phyloP scores from a whole-genome alignment of 2,888 invertebrate species.

The Drosophila nr. perissopoda region DNA sequence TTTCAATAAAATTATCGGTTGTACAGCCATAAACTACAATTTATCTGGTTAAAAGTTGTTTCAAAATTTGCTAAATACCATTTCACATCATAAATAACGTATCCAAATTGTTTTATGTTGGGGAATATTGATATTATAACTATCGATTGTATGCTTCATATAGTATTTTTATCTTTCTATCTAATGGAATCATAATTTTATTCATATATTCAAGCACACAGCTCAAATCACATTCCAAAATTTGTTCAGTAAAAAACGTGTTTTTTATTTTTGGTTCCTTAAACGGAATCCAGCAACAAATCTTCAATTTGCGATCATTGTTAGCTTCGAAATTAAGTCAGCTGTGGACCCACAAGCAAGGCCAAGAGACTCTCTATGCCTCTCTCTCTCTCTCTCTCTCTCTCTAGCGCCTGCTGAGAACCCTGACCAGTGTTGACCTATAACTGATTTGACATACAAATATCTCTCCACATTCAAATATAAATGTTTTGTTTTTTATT shows the following conservation, averaged over 20 bases:
- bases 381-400: neutral
- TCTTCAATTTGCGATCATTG: constrained; percentile 18
- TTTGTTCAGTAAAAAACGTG: constrained; percentile 7
- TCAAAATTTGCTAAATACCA: neutral
- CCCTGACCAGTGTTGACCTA: constrained; percentile 72
- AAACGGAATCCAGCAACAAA: neutral
- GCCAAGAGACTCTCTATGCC: constrained; percentile 49
- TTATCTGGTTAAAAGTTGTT: neutral
- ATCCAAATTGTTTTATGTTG: no score
- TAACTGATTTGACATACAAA: constrained; percentile 54
- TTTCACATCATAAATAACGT: neutral
- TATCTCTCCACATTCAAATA: neutral
- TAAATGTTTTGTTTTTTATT: constrained; percentile 31
- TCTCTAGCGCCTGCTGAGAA: constrained; percentile 26
- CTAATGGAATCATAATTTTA: constrained; percentile 1
- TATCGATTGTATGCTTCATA: neutral
- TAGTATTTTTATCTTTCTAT: neutral
- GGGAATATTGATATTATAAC: neutral
- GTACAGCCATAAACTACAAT: neutral
- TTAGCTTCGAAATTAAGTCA: constrained; percentile 17
- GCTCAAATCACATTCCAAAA: neutral
- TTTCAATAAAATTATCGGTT: no score
- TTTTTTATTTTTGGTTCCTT: constrained; percentile 6
- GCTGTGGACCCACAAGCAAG: constrained; percentile 50
- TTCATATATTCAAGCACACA: constrained; percentile 1